Evolutionary conservation across 2,113 vertebrate genomes (phyloP).

Genomic region (Rhinolophus sinicus): DNA sequence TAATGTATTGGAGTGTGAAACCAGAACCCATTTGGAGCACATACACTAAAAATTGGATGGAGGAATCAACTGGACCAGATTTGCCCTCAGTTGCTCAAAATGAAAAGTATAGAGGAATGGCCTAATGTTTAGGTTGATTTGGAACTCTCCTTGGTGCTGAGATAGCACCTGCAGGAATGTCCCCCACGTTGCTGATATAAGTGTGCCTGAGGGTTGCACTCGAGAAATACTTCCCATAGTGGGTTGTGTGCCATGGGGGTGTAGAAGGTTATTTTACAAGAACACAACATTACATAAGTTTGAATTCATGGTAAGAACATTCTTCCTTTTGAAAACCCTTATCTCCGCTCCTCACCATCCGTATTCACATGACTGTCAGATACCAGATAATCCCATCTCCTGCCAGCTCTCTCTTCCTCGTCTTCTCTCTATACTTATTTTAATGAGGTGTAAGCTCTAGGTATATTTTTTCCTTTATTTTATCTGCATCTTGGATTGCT

Average conservation of each 20-base stretch:
- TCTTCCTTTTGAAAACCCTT: not conserved
- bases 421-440: not conserved
- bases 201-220: not conserved
- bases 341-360: not conserved
- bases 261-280: not conserved
- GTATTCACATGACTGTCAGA: not conserved
- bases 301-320: not conserved
- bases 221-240: not conserved
- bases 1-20: not conserved
- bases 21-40: too few relatives aligned
- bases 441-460: not conserved
- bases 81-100: not conserved
- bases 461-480: not conserved
- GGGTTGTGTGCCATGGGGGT: too few relatives aligned
- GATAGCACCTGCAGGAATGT: not conserved
- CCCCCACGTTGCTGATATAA: not conserved
- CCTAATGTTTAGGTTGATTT: not conserved
- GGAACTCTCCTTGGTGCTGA: constrained; percentile 69
- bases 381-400: not conserved
- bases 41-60: not conserved
- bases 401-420: not conserved
- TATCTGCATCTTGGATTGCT: not conserved
- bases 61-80: not conserved
- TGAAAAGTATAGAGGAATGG: not conserved
- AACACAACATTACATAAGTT: not conserved